A percentile compares a stretch with the other conserved stretches of the same genome.
Evolutionary conservation across 1,140 invertebrate genomes (phyloP).

Genomic region (Nilaparvata lugens): DNA sequence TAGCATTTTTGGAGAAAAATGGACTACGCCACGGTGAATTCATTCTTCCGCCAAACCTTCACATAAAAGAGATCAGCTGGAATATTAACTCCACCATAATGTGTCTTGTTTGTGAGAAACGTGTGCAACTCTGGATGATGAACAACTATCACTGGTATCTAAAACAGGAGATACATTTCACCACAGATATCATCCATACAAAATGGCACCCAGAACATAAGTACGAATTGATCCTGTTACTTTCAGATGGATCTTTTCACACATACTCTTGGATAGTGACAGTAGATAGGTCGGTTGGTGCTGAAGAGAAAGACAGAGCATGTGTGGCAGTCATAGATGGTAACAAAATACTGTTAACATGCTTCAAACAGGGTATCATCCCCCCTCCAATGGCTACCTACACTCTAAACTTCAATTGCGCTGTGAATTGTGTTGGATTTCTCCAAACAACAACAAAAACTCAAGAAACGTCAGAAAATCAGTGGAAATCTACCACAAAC

Average conservation of each 20-base stretch:
- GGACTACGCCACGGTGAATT: slow-evolving; percentile 81
- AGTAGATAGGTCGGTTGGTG: slow-evolving; percentile 47
- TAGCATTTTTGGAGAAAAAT: slow-evolving; percentile 87
- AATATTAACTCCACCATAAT: slow-evolving; percentile 71
- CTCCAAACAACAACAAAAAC: no score
- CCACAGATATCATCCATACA: slow-evolving; percentile 38
- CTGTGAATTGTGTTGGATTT: slow-evolving; percentile 49
- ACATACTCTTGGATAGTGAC: slow-evolving; percentile 49
- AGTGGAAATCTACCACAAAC: no score
- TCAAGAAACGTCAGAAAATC: no score
- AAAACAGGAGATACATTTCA: slow-evolving; percentile 59
- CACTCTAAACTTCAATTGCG: slow-evolving; percentile 42
- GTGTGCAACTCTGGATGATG: slow-evolving; percentile 67
- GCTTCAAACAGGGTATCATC: slow-evolving; percentile 58
- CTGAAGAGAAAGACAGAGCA: slow-evolving; percentile 41
- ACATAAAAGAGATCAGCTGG: slow-evolving; percentile 50
- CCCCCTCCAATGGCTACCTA: slow-evolving; percentile 76
- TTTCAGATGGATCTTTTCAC: slow-evolving; percentile 37
- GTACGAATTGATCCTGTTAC: slow-evolving; percentile 49
- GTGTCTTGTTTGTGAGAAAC: slow-evolving; percentile 43
- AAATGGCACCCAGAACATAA: slow-evolving; percentile 53
- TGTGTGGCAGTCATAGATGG: slow-evolving; percentile 72
- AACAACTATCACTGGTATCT: slow-evolving; percentile 88
- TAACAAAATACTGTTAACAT: slow-evolving; percentile 55
- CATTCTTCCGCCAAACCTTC: slow-evolving; percentile 46